Percentiles rank a stretch among this genome's conserved stretches.
Conservation (phyloP, 2,888 invertebrate species). For the Hypomecis punctinalis region DNA sequence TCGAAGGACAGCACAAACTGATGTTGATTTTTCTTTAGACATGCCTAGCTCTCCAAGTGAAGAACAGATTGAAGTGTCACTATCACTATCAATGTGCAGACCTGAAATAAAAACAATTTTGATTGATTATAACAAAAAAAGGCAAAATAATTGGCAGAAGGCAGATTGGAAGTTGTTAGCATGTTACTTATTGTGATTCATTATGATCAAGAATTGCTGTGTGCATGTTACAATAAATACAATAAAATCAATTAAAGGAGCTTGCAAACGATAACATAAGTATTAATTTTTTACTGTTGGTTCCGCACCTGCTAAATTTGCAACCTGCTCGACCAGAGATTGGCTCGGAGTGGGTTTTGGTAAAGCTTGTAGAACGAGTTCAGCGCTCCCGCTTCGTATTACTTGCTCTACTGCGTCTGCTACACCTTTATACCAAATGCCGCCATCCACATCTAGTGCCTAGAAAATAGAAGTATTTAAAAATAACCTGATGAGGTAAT, state of each 20-base stretch:
- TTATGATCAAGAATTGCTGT: too few relatives aligned
- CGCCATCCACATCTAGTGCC: slow-evolving; percentile 8
- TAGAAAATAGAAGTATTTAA: neutral
- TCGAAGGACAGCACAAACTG: neutral
- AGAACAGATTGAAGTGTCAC: neutral
- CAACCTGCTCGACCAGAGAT: slow-evolving; percentile 16
- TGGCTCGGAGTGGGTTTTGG: neutral
- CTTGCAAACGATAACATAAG: too few relatives aligned
- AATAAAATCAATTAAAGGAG: too few relatives aligned
- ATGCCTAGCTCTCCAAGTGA: neutral
- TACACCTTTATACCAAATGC: slow-evolving; percentile 14
- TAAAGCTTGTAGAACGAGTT: slow-evolving; percentile 4
- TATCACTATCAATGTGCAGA: neutral
- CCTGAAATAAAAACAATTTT: neutral
- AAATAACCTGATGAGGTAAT: neutral
- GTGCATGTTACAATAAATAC: too few relatives aligned
- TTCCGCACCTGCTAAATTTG: slow-evolving; percentile 2
- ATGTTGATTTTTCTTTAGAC: neutral
- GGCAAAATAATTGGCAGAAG: too few relatives aligned
- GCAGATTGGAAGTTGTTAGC: too few relatives aligned
- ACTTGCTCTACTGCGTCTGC: slow-evolving; percentile 12
- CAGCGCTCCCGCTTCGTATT: neutral
- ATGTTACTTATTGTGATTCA: too few relatives aligned
- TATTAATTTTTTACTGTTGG: too few relatives aligned
- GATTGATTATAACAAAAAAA: too few relatives aligned